These are phyloP conservation scores for Blastomussa wellsi DNA, from an alignment of 92 coral and sea anemone genomes.

Conservation along the genomic window DNA sequence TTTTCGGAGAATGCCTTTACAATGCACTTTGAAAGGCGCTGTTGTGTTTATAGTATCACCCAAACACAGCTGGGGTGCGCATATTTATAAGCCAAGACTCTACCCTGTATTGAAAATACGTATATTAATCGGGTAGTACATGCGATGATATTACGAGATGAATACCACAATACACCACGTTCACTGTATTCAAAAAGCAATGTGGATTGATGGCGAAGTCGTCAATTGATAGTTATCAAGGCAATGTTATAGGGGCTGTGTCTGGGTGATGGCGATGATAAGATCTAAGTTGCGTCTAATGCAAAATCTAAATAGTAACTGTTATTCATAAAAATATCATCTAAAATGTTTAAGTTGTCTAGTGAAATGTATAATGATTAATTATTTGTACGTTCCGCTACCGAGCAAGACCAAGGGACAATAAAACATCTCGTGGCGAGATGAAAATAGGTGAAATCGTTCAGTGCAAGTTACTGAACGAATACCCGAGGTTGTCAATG, in stretches of 20 bases:
- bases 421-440: slow-evolving; percentile 26
- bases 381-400: slow-evolving; percentile 15
- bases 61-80: slow-evolving; percentile 10
- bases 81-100: not conserved
- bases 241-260: not conserved
- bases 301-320: slow-evolving; percentile 39
- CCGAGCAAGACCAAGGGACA: slow-evolving; percentile 26
- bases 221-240: not conserved
- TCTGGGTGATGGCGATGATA: slow-evolving; percentile 22
- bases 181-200: not conserved
- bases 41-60: slow-evolving; percentile 18
- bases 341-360: slow-evolving; percentile 45
- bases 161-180: not conserved
- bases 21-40: not conserved
- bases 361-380: slow-evolving; percentile 28
- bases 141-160: not conserved
- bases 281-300: slow-evolving; percentile 19
- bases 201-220: not conserved
- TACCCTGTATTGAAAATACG: not conserved
- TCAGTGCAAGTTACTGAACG: slow-evolving; percentile 8
- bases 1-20: slow-evolving; percentile 11
- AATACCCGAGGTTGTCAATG: not conserved
- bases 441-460: not conserved
- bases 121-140: not conserved
- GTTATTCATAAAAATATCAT: slow-evolving; percentile 52